These are phyloP conservation scores for Cyclura pinguis DNA, from an alignment of 2,797 vertebrate genomes.

Conservation along the genomic window DNA sequence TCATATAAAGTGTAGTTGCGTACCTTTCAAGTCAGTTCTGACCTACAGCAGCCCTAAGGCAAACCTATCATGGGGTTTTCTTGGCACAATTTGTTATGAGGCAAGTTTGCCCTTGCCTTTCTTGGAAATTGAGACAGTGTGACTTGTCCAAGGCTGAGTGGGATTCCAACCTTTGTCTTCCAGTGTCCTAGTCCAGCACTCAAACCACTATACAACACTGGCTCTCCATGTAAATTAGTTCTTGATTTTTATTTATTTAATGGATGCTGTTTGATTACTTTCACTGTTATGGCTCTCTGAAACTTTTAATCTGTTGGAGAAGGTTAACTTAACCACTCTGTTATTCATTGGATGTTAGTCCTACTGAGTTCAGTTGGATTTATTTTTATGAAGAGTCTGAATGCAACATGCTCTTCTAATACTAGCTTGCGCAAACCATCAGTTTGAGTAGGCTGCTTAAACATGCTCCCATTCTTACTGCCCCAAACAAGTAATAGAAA, in stretches of 20 bases:
- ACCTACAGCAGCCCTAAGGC: no score
- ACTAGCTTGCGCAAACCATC: not conserved
- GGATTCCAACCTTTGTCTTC: no score
- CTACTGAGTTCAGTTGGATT: no score
- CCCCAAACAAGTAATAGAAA: not conserved
- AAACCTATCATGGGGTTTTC: no score
- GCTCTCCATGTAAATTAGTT: slow-evolving; percentile 20
- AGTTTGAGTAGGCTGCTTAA: not conserved
- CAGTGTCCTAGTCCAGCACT: no score
- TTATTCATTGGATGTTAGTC: not conserved
- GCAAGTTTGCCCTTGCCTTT: no score
- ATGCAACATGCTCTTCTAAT: not conserved
- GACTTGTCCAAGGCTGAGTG: no score
- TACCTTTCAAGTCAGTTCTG: no score
- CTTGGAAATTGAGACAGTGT: no score
- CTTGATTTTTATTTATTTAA: slow-evolving; percentile 18
- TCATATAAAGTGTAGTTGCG: no score
- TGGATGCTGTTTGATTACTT: not conserved
- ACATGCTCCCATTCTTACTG: not conserved
- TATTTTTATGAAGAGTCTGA: not conserved
- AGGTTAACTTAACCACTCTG: not conserved
- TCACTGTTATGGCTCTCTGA: not conserved
- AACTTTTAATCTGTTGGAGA: slow-evolving; percentile 10
- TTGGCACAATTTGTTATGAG: no score
- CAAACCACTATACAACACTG: no score